Conservation (phyloP, 2,888 invertebrate species). For the Chloroclystis v-ata region DNA sequence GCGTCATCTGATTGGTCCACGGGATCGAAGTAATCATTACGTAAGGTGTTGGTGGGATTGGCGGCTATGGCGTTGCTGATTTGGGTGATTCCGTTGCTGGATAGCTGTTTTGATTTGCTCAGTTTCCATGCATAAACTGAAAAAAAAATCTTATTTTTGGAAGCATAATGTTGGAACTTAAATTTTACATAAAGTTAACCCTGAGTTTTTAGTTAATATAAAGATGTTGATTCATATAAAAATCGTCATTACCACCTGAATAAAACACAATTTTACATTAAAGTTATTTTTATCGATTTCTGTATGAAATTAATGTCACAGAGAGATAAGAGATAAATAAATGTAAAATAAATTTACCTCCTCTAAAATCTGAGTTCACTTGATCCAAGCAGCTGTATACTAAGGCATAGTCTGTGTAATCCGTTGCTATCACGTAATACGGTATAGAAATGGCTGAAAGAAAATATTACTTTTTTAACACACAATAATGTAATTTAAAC, state of each 20-base stretch:
- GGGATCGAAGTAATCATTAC: conserved; percentile 47
- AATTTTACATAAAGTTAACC: too few species aligned
- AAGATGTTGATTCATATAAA: too few species aligned
- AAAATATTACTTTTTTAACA: too few species aligned
- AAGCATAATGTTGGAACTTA: too few species aligned
- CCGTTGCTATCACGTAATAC: conserved; percentile 62
- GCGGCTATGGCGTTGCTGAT: conserved; percentile 41
- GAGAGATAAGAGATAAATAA: too few species aligned
- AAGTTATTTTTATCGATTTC: too few species aligned
- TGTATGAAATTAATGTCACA: too few species aligned
- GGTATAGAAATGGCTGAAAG: conserved; percentile 40
- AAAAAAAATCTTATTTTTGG: neutral
- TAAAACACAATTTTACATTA: too few species aligned
- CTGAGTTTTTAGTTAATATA: too few species aligned
- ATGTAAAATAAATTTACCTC: conserved; percentile 39
- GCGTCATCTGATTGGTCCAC: conserved; percentile 50
- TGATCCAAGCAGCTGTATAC: conserved; percentile 78
- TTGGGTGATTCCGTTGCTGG: conserved; percentile 28
- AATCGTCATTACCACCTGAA: too few species aligned
- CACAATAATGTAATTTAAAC: too few species aligned
- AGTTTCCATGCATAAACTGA: conserved; percentile 68
- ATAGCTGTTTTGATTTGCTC: conserved; percentile 44
- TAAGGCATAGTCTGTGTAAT: conserved; percentile 78
- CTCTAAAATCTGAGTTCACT: conserved; percentile 40
- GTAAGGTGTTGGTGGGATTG: conserved; percentile 39